A percentile compares a stretch with the other conserved stretches of the same genome.
These are phyloP conservation scores for Metopolophium dirhodum DNA, from an alignment of 1,140 invertebrate genomes.

Conservation along the genomic window DNA sequence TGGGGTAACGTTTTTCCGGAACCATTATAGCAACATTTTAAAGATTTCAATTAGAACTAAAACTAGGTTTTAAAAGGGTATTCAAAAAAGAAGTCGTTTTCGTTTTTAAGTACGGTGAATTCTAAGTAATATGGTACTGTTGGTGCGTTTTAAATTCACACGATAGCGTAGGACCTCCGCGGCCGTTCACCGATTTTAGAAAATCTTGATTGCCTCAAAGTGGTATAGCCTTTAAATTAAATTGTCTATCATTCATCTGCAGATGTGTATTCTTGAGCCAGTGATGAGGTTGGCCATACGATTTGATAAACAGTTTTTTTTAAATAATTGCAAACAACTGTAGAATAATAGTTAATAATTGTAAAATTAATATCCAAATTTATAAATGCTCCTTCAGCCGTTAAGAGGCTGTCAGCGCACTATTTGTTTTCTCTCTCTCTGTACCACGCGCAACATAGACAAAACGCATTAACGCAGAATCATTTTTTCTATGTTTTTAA, in stretches of 20 bases:
- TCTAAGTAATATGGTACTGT: neutral
- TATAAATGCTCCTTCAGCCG: too few relatives aligned
- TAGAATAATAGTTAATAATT: too few relatives aligned
- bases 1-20: neutral
- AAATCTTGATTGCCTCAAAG: neutral
- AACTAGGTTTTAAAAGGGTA: neutral
- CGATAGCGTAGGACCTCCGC: neutral
- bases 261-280: neutral
- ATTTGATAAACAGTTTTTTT: neutral
- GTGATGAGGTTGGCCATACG: neutral
- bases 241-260: neutral
- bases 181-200: neutral
- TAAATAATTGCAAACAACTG: neutral
- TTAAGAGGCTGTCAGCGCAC: too few relatives aligned
- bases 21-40: neutral
- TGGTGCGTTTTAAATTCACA: neutral
- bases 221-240: neutral
- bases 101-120: neutral
- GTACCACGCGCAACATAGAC: too few relatives aligned
- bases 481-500: too few relatives aligned
- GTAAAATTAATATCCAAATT: too few relatives aligned
- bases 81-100: neutral
- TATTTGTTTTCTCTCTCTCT: too few relatives aligned
- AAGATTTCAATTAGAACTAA: neutral
- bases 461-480: too few relatives aligned